Conservation (phyloP, 2,888 invertebrate genomes). For the Desoria tigrina region DNA sequence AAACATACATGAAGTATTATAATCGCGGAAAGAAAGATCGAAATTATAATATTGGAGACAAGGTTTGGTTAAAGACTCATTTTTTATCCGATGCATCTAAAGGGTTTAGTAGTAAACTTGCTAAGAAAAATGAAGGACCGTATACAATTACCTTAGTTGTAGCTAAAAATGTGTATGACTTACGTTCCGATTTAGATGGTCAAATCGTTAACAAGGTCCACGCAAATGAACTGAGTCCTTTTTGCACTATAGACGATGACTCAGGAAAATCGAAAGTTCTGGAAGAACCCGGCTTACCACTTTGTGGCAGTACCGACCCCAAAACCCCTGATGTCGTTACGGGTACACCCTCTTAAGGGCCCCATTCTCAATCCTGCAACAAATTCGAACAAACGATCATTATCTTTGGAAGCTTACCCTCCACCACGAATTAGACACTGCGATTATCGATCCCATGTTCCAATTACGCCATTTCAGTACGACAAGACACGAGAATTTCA, state of each 20-base stretch:
- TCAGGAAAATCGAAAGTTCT: neutral
- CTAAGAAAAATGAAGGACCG: neutral
- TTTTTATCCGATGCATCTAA: neutral
- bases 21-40: no score
- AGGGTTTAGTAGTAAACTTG: neutral
- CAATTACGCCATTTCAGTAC: neutral
- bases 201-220: neutral
- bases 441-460: neutral
- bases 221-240: neutral
- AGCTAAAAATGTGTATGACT: neutral
- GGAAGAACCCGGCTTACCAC: neutral
- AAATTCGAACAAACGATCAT: neutral
- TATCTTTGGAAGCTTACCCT: neutral
- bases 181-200: no score
- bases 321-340: neutral
- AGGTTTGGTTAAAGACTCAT: neutral
- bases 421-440: neutral
- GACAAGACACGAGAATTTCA: neutral
- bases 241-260: neutral
- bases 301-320: neutral
- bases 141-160: neutral
- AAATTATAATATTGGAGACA: neutral
- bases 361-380: no score
- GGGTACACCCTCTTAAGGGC: neutral
- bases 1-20: no score